Percentiles rank a stretch among this genome's conserved stretches.
Evolutionary conservation across 2,113 vertebrate genomes (phyloP).

Genomic region (Plecotus auritus): DNA sequence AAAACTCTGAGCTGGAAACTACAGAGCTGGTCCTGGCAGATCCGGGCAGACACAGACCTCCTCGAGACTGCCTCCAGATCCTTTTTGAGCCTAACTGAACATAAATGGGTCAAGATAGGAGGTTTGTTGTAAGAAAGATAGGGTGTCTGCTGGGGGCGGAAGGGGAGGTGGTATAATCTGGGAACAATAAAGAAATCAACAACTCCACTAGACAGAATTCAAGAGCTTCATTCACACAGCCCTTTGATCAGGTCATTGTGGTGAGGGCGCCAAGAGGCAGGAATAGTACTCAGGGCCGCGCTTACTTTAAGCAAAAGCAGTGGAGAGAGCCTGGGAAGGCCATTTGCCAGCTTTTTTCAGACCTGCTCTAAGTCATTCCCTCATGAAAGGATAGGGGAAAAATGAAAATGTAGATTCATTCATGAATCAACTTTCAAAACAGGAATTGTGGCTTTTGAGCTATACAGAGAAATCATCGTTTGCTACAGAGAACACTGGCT

Average conservation of each 20-base stretch:
- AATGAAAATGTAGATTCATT: slow-evolving; percentile 63
- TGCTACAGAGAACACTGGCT: neutral
- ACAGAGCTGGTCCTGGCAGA: neutral
- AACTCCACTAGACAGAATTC: slow-evolving; percentile 16
- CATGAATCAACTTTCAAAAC: slow-evolving; percentile 53
- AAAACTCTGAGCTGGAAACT: slow-evolving; percentile 36
- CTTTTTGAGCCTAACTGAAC: neutral
- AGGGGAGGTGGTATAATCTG: neutral
- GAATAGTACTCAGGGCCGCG: neutral
- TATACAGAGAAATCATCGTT: slow-evolving; percentile 36
- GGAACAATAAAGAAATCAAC: neutral
- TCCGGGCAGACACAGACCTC: neutral
- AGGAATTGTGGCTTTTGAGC: slow-evolving; percentile 51
- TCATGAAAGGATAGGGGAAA: slow-evolving; percentile 24
- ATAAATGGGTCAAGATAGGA: neutral
- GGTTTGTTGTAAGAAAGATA: neutral
- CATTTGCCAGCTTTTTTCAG: slow-evolving; percentile 35
- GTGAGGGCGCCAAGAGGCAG: neutral
- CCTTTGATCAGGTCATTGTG: slow-evolving; percentile 20
- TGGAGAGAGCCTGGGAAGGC: neutral
- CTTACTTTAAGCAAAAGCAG: slow-evolving; percentile 45
- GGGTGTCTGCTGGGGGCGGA: neutral
- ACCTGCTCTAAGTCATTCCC: slow-evolving; percentile 47
- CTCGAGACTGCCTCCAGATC: neutral
- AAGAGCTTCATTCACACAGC: slow-evolving; percentile 15